phyloP scores from a whole-genome alignment of 2,888 invertebrate species.

The Cylindroiulus punctatus region DNA sequence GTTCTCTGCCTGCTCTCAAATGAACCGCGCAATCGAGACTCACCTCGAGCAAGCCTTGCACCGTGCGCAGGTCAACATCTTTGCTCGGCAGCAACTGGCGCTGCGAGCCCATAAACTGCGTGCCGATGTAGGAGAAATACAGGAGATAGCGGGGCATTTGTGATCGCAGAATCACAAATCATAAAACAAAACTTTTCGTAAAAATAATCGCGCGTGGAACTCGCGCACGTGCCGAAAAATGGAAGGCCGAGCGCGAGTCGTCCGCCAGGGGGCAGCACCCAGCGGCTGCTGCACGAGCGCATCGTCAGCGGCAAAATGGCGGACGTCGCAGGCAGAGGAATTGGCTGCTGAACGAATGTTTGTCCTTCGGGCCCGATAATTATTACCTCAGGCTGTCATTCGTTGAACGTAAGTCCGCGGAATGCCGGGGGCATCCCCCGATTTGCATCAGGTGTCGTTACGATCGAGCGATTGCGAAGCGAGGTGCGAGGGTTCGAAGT shows the following conservation, averaged over 20 bases:
- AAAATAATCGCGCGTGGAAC: too few relatives aligned
- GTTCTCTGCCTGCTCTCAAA: too few relatives aligned
- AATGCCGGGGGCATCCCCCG: background rate
- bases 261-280: background rate
- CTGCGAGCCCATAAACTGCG: slow-evolving; percentile 37
- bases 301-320: slow-evolving; percentile 20
- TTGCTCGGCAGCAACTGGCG: background rate
- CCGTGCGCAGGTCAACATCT: background rate
- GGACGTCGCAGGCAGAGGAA: background rate
- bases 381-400: background rate
- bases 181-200: background rate
- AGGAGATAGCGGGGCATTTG: slow-evolving; percentile 35
- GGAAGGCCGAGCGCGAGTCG: background rate
- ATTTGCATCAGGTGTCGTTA: background rate
- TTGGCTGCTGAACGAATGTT: background rate
- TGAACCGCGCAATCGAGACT: too few relatives aligned
- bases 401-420: background rate
- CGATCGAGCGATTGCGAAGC: background rate
- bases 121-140: slow-evolving; percentile 47
- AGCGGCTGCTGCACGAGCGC: background rate
- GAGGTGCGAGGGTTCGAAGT: background rate
- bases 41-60: slow-evolving; percentile 50
- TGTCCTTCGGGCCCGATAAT: background rate
- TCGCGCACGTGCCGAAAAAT: background rate
- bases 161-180: background rate